These are phyloP conservation scores for Orycteropus afer DNA, from an alignment of 2,113 vertebrate genomes.

Conservation along the genomic window DNA sequence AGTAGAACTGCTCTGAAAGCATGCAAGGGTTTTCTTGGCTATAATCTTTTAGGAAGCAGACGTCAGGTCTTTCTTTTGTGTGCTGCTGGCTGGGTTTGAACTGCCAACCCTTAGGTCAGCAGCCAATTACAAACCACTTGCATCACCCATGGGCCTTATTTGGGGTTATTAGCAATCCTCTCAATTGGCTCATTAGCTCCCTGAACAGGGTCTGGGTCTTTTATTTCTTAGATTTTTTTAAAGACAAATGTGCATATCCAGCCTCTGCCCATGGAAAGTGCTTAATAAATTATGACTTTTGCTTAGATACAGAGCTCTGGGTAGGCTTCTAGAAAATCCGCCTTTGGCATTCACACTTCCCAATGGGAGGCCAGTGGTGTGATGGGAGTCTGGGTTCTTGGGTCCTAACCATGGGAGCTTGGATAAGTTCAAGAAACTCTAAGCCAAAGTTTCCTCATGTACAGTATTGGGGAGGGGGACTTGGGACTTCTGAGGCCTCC, in stretches of 20 bases:
- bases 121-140: background rate
- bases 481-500: background rate
- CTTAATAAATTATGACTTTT: background rate
- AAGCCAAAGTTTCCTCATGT: background rate
- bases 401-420: background rate
- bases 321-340: background rate
- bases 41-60: background rate
- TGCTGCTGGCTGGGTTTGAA: background rate
- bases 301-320: background rate
- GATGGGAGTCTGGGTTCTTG: background rate
- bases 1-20: background rate
- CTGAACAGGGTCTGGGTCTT: background rate
- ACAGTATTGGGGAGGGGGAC: background rate
- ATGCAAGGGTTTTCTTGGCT: background rate
- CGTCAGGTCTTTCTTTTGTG: background rate
- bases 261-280: background rate
- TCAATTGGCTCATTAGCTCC: background rate
- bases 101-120: background rate
- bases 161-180: background rate
- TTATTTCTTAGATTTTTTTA: background rate
- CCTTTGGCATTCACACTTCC: background rate
- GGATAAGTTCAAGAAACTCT: background rate
- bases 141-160: background rate
- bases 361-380: accelerated
- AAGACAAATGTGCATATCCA: background rate